Percentiles rank a stretch among this genome's conserved stretches.
Evolutionary conservation across 37 sponge, comb jelly and placozoan genomes (phyloP).

Genomic region (Beroe ovata): DNA sequence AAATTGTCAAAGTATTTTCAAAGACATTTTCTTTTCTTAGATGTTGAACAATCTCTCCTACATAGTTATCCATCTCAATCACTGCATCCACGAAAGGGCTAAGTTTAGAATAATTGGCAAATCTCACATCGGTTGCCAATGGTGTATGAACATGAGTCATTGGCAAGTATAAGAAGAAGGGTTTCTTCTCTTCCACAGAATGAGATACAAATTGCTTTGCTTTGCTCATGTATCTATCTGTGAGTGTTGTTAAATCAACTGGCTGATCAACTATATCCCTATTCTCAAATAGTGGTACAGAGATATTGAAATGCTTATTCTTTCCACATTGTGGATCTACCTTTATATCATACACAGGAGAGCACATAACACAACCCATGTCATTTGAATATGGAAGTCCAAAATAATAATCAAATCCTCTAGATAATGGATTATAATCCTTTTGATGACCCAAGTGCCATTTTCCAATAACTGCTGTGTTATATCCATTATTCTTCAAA

Average conservation of each 20-base stretch:
- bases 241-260: slow-evolving; percentile 69
- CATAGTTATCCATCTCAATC: slow-evolving; percentile 63
- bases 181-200: neutral
- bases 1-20: slow-evolving; percentile 62
- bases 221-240: neutral
- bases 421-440: slow-evolving; percentile 63
- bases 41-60: slow-evolving; percentile 1
- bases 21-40: neutral
- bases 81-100: slow-evolving; percentile 6
- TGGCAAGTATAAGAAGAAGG: slow-evolving; percentile 49
- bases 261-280: slow-evolving; percentile 72
- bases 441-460: slow-evolving; percentile 73
- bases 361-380: slow-evolving; percentile 68
- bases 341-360: slow-evolving; percentile 58
- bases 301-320: neutral
- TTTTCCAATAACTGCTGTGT: slow-evolving; percentile 71
- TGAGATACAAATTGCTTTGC: neutral
- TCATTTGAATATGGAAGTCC: slow-evolving; percentile 75
- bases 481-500: slow-evolving; percentile 70
- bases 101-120: neutral
- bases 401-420: slow-evolving; percentile 74
- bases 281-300: slow-evolving; percentile 70
- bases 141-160: slow-evolving; percentile 25
- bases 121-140: neutral
- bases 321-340: slow-evolving; percentile 20